A percentile compares a stretch with the other conserved stretches of the same genome.
Evolutionary conservation across 2,888 invertebrate genomes (phyloP).

Genomic region (Drosophila testacea): DNA sequence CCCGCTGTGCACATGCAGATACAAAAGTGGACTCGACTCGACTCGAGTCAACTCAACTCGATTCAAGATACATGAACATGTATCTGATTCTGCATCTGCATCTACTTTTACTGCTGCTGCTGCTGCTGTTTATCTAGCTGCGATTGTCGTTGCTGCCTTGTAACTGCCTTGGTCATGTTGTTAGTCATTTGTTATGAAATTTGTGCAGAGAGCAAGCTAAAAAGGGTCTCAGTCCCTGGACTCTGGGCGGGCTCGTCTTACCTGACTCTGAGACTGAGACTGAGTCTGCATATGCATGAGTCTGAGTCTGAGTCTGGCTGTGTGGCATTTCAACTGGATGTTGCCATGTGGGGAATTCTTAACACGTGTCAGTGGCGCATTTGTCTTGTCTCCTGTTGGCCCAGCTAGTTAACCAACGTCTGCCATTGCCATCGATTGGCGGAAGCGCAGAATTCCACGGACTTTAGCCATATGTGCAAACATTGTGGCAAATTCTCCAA

Average conservation of each 20-base stretch:
- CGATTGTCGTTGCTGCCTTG: slow-evolving; percentile 61
- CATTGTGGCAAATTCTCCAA: slow-evolving; percentile 25
- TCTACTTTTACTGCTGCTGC: slow-evolving; percentile 15
- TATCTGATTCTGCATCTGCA: slow-evolving; percentile 42
- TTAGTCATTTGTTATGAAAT: slow-evolving; percentile 79
- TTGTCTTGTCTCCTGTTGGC: slow-evolving; percentile 56
- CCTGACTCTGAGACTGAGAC: slow-evolving; percentile 57
- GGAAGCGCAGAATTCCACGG: slow-evolving; percentile 32
- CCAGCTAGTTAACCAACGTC: slow-evolving; percentile 18
- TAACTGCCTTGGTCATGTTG: slow-evolving; percentile 65
- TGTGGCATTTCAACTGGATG: slow-evolving; percentile 71
- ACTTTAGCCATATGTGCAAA: slow-evolving; percentile 21
- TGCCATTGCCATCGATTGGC: slow-evolving; percentile 22
- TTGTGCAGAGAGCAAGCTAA: slow-evolving; percentile 48
- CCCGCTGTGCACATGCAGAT: slow-evolving; percentile 73
- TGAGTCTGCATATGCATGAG: slow-evolving; percentile 34
- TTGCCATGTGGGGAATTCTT: slow-evolving; percentile 72
- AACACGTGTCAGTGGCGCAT: slow-evolving; percentile 74
- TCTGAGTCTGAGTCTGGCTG: slow-evolving; percentile 43
- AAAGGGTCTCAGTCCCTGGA: slow-evolving; percentile 56
- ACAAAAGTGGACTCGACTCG: neutral
- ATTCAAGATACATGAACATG: slow-evolving; percentile 47
- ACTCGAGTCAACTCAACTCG: slow-evolving; percentile 6
- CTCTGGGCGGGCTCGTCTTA: slow-evolving; percentile 50
- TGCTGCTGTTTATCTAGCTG: slow-evolving; percentile 67